Evolutionary conservation across 1,140 invertebrate genomes (phyloP).

Genomic region (Bicyclus anynana): DNA sequence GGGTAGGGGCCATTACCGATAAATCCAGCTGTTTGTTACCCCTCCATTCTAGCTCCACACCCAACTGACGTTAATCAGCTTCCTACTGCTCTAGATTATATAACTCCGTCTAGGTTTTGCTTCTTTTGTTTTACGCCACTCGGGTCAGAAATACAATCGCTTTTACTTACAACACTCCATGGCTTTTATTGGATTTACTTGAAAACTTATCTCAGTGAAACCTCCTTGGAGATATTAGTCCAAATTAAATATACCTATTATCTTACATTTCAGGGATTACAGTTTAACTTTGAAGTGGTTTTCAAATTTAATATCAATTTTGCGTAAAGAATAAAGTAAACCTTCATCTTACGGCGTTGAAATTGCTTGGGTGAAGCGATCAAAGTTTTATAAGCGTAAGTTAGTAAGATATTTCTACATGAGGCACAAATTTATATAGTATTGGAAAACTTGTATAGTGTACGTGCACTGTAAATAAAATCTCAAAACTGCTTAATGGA

Average conservation of each 20-base stretch:
- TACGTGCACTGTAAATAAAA: no score
- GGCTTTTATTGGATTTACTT: conserved; percentile 50
- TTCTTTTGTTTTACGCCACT: conserved; percentile 47
- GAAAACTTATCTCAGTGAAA: conserved; percentile 37
- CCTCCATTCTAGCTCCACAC: conserved; percentile 47
- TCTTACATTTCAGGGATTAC: background rate
- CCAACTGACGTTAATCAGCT: conserved; percentile 67
- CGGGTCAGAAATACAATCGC: conserved; percentile 47
- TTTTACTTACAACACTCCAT: conserved; percentile 42
- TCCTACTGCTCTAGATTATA: conserved; percentile 56
- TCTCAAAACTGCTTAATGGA: no score
- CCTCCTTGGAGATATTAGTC: conserved; percentile 20
- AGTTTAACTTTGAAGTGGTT: no score
- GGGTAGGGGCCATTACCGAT: conserved; percentile 61
- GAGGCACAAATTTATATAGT: no score
- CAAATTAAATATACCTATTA: conserved; percentile 12
- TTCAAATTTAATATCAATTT: no score
- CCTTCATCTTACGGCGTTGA: no score
- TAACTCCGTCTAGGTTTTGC: conserved; percentile 43
- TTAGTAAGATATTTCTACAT: no score
- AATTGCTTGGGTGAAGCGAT: no score
- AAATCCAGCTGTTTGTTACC: conserved; percentile 62
- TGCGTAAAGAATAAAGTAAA: no score
- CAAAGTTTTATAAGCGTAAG: no score
- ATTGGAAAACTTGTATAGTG: no score